These are phyloP conservation scores for Ylistrum balloti DNA, from an alignment of 1,140 invertebrate genomes.

Conservation along the genomic window DNA sequence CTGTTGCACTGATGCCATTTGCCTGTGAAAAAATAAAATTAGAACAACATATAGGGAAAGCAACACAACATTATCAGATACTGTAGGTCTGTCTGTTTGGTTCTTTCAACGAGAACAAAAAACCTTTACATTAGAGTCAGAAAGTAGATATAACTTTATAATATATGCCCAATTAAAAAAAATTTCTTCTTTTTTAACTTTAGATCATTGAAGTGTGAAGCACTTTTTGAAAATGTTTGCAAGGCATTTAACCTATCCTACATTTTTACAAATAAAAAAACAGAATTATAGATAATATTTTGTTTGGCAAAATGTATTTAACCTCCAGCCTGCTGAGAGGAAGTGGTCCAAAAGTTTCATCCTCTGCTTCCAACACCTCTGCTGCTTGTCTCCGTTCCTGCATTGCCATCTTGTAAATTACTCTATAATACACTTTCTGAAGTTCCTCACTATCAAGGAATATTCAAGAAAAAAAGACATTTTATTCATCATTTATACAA, in stretches of 20 bases:
- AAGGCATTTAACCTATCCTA: too few species aligned
- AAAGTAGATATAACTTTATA: too few species aligned
- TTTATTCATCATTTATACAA: background rate
- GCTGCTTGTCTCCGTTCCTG: conserved; percentile 52
- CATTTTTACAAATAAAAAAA: too few species aligned
- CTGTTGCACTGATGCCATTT: conserved; percentile 91
- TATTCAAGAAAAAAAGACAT: background rate
- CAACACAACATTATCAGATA: background rate
- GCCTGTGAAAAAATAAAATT: conserved; percentile 67
- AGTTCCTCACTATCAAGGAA: background rate
- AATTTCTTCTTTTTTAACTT: too few species aligned
- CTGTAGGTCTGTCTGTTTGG: too few species aligned
- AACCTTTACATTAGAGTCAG: too few species aligned
- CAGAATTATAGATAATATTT: too few species aligned
- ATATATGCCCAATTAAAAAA: too few species aligned
- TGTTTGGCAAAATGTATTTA: too few species aligned
- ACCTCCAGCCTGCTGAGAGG: conserved; percentile 78
- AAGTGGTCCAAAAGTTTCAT: conserved; percentile 79
- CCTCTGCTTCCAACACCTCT: conserved; percentile 65
- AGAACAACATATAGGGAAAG: background rate
- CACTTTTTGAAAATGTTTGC: too few species aligned
- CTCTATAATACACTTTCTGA: background rate
- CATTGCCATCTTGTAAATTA: conserved; percentile 53
- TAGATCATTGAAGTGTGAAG: too few species aligned
- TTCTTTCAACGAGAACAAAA: too few species aligned